Evolutionary conservation across 2,797 vertebrate genomes (phyloP), one percentile per base, ranked within the genome.

Genomic region (Melopsittacus undulatus): DNA sequence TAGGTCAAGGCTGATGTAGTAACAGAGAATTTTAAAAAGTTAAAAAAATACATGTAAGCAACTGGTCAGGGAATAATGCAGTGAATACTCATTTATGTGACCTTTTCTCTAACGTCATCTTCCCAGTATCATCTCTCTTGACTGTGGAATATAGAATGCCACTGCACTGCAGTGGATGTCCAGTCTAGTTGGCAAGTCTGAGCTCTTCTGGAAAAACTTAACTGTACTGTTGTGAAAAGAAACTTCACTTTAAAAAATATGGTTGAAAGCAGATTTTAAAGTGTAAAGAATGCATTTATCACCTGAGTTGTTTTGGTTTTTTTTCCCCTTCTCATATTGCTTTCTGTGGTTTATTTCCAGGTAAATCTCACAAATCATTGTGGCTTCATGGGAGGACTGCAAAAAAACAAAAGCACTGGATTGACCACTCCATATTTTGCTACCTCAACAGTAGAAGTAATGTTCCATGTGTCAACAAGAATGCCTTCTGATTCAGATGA

Each of bases 401-500:
- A 99, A 93, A 98, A 98, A 97, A 99, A 99, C 95, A 99, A 98
- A 96, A 99, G 99, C 96, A 99, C 99, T 77, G 99, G 99, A 63
- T 96, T 99, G 95, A 99, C 98, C 92, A 99, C 99, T 77, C 99
- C 99, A 3, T 99, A 99, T 97, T 99, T 99, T 93, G 98, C 99
- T 98, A 99, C 99, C 83, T 99, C 99, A 90, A 99, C 99, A 30
- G 99, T 99, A 18, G 99, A 99, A 98, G 99, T 99, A 76, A 98
- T 99, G 98, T 99, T 99, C 97, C 99, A 99, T 61, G 99, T 99
- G 30, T 99, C 99, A 95, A 99, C 99, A 57, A 98, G 99, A 97
- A 99, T 99, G 99, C 99, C 99, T 89, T 99, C 99, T 42, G 99
- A 99, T 97, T 99, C 99, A 46, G 99, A 99, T 97, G 99, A 99